These are phyloP conservation scores for Acromyrmex echinatior DNA, from an alignment of 1,140 invertebrate genomes.

Conservation along the genomic window DNA sequence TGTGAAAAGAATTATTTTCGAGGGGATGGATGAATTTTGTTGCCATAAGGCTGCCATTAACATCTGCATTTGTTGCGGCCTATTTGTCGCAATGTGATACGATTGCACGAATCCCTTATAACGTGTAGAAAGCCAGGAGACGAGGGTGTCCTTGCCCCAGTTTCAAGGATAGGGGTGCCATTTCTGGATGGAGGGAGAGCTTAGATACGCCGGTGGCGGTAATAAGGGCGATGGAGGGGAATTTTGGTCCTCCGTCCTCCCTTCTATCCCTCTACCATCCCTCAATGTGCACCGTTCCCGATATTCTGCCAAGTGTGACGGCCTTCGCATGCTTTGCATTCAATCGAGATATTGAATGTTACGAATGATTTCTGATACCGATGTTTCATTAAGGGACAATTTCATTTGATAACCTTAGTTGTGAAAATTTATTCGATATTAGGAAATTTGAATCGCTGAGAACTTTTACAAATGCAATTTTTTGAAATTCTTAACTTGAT, in stretches of 20 bases:
- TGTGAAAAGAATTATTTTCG: conserved; percentile 28
- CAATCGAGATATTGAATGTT: background rate
- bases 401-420: background rate
- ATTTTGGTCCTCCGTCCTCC: conserved; percentile 22
- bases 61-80: conserved; percentile 74
- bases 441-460: background rate
- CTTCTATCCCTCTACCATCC: background rate
- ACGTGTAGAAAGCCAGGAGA: conserved; percentile 47
- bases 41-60: conserved; percentile 59
- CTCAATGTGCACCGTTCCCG: background rate
- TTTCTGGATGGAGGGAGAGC: conserved; percentile 41
- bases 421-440: background rate
- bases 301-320: conserved; percentile 30
- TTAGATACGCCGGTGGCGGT: conserved; percentile 34
- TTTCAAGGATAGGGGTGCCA: conserved; percentile 62
- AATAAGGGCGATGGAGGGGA: conserved; percentile 72
- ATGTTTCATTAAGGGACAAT: background rate
- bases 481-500: background rate
- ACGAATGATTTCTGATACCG: conserved; percentile 1
- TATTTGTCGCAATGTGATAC: conserved; percentile 72
- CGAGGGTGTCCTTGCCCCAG: conserved; percentile 80
- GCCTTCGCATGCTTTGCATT: conserved; percentile 13
- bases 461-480: background rate
- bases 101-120: conserved; percentile 57
- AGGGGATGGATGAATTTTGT: background rate